Evolutionary conservation across 1,140 invertebrate species (phyloP), one percentile per base, ranked within the genome.

Genomic region (Drosophila sulfurigaster): DNA sequence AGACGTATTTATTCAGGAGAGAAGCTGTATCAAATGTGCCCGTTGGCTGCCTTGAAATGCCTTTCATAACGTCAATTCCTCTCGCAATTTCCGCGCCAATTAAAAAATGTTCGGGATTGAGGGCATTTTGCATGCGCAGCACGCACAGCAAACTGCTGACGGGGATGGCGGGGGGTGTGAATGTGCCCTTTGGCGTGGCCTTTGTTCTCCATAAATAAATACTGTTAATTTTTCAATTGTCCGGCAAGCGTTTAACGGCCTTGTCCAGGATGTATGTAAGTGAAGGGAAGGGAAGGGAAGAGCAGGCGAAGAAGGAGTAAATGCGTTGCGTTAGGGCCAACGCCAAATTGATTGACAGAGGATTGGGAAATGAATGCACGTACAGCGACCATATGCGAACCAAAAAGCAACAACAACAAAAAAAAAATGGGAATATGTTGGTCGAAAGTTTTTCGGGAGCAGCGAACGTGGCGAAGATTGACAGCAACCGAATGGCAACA

Each of bases 191-290:
- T 48, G 52, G 28, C 28, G 13, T 20, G n/a, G 16, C 54, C 73
- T 56, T 80, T 80, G 77, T 83, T 78, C 80, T 75, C 78, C 83
- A 89, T 88, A 89, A 89, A 89, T 88, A 88, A 88, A 88, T 89
- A 89, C 85, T 88, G 85, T 88, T 88, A 88, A 88, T 88, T 89
- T 88, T 88, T 88, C 83, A 88, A 88, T 88, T 88, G 83, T 89
- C 65, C 78, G 52, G 41, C 54, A 68, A 73, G 49, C 83, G 77
- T 78, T 87, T 87, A 82, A 87, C 82, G 54, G 67, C 70, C 79
- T 59, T 69, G 66, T 10, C 3, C 25, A 11, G 25, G 15, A 16
- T 2, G 7, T 25, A 25, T 25, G 20, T 25, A 11, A 32, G 11
- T 10, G 8, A 1, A 8, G 11, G 1, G 15, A 16, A 16, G 16